A percentile compares a stretch with the other conserved stretches of the same genome.
phyloP scores from a whole-genome alignment of 2,113 vertebrate genomes.

The Muntiacus reevesi region DNA sequence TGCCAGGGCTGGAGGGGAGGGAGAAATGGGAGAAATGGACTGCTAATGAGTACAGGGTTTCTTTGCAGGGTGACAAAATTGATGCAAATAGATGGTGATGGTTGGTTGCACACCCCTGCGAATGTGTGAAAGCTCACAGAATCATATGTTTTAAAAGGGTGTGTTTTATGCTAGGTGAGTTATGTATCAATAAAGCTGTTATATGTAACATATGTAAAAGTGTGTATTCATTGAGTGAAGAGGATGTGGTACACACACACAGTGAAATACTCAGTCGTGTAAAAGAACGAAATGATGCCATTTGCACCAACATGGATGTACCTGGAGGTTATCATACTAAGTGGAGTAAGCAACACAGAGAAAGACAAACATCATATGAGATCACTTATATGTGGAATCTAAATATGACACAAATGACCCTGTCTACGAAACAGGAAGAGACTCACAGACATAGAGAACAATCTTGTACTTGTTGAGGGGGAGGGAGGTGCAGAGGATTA shows the following conservation, averaged over 20 bases:
- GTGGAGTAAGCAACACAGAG: rapidly evolving
- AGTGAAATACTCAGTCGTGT: not conserved
- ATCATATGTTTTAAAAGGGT: rapidly evolving
- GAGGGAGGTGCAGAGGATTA: not conserved
- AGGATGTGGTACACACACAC: not conserved
- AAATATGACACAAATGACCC: not conserved
- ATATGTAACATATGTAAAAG: not conserved
- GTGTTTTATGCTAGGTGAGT: rapidly evolving
- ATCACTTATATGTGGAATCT: rapidly evolving
- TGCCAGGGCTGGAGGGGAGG: not conserved
- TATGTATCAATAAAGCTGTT: not conserved
- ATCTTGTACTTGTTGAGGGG: not conserved
- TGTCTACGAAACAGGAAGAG: not conserved
- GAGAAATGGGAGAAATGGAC: rapidly evolving
- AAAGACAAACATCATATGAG: rapidly evolving
- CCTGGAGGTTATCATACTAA: rapidly evolving
- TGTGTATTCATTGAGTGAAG: not conserved
- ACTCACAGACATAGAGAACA: not conserved
- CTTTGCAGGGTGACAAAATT: not conserved
- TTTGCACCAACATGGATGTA: not conserved
- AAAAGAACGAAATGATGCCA: rapidly evolving
- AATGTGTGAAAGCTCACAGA: not conserved
- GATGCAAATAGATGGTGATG: not conserved
- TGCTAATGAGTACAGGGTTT: rapidly evolving
- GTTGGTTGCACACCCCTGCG: rapidly evolving